Conservation (phyloP, 2,113 vertebrate genomes). For the Anolis sagrei region DNA sequence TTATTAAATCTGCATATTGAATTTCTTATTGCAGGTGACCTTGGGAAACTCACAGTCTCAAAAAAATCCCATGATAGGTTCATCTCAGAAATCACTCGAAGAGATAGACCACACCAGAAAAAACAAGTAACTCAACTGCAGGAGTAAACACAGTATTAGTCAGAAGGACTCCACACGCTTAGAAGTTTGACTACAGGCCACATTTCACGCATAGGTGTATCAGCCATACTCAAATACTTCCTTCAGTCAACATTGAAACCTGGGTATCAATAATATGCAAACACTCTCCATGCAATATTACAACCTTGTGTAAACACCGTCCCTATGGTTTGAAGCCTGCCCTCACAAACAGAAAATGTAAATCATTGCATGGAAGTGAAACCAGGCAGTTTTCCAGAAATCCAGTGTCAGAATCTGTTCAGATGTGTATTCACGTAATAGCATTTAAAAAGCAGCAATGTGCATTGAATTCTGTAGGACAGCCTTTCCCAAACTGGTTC, state of each 20-base stretch:
- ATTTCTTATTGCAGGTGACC: too few relatives aligned
- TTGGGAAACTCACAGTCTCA: too few relatives aligned
- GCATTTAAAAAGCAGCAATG: neutral
- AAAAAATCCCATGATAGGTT: too few relatives aligned
- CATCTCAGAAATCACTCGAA: too few relatives aligned
- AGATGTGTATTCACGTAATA: neutral
- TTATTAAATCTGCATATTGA: too few relatives aligned
- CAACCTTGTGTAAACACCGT: neutral
- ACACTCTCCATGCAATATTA: neutral
- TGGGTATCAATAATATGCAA: neutral
- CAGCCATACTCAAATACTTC: too few relatives aligned
- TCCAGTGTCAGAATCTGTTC: neutral
- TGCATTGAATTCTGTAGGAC: neutral
- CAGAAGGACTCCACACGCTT: neutral
- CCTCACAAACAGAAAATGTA: neutral
- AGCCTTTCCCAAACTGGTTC: too few relatives aligned
- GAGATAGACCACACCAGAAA: too few relatives aligned
- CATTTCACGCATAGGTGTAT: neutral
- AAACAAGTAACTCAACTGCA: neutral
- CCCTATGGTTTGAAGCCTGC: neutral
- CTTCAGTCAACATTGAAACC: too few relatives aligned
- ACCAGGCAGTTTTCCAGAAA: neutral
- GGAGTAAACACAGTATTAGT: neutral
- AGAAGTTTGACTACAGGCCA: neutral
- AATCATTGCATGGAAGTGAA: neutral